Conservation (phyloP, 2,888 invertebrate genomes). For the Brenthis ino region DNA sequence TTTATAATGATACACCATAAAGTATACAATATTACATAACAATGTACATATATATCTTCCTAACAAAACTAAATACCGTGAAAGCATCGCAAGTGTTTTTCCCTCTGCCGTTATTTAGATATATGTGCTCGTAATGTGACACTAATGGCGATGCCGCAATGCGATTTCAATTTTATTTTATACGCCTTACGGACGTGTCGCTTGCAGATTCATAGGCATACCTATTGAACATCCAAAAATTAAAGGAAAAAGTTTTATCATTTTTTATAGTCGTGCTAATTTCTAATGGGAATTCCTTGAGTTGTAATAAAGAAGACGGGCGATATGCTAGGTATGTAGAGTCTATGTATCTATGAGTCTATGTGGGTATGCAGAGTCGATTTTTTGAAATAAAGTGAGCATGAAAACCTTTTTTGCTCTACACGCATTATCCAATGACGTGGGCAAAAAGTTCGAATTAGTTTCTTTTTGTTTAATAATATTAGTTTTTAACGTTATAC, state of each 20-base stretch:
- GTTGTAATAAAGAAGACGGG: too few species aligned
- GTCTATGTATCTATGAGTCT: too few species aligned
- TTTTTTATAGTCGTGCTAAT: too few species aligned
- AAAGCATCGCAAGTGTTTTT: constrained; percentile 26
- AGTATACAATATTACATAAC: not conserved
- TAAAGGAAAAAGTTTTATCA: not conserved
- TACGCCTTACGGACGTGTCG: not conserved
- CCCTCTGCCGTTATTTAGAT: constrained; percentile 25
- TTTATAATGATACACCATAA: not conserved
- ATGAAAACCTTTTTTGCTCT: too few species aligned
- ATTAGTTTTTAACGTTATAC: too few species aligned
- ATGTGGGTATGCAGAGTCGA: too few species aligned
- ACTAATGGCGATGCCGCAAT: constrained; percentile 29
- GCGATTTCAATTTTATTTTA: constrained; percentile 28
- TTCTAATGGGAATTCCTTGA: too few species aligned
- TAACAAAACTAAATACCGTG: constrained; percentile 16
- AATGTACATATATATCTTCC: not conserved
- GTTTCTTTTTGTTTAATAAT: too few species aligned
- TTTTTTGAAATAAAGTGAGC: too few species aligned
- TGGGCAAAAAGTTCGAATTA: too few species aligned
- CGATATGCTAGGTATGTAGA: too few species aligned
- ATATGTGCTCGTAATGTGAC: constrained; percentile 25
- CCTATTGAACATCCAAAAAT: not conserved
- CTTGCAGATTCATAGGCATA: not conserved
- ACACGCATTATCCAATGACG: too few species aligned